These are phyloP conservation scores for Megalops cyprinoides DNA, from an alignment of 2,797 vertebrate species.

Conservation along the genomic window DNA sequence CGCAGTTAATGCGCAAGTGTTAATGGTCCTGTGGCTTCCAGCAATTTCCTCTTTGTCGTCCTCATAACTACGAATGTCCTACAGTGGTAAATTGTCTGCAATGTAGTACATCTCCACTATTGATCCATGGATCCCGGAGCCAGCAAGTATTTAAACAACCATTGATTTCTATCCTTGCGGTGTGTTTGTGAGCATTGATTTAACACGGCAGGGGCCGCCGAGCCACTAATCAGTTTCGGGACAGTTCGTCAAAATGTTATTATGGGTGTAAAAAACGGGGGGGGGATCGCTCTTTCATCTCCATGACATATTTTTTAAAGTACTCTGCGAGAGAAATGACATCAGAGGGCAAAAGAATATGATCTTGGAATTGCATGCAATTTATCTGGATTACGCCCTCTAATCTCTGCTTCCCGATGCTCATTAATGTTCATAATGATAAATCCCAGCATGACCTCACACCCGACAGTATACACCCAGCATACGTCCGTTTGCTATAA, in stretches of 20 bases:
- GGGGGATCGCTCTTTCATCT: constrained; percentile 28
- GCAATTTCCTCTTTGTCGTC: constrained; percentile 37
- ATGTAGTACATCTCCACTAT: constrained; percentile 63
- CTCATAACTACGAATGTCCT: constrained; percentile 39
- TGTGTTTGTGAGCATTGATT: constrained; percentile 76
- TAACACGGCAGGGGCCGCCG: constrained; percentile 75
- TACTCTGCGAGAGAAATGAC: background rate
- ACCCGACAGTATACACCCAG: constrained; percentile 1
- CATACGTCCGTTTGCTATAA: background rate
- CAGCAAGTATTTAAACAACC: constrained; percentile 73
- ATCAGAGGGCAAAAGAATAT: constrained; percentile 8
- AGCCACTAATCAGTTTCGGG: constrained; percentile 75
- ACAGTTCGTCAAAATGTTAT: constrained; percentile 79
- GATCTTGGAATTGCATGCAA: background rate
- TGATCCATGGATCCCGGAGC: constrained; percentile 57
- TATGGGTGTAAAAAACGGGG: constrained; percentile 45
- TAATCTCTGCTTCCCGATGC: background rate
- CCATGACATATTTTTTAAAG: constrained; percentile 18
- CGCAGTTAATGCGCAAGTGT: constrained; percentile 39
- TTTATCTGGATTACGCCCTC: constrained; percentile 22
- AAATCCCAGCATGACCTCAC: background rate
- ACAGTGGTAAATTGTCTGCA: constrained; percentile 44
- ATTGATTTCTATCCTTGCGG: constrained; percentile 79
- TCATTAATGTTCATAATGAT: background rate
- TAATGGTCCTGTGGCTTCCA: constrained; percentile 37